Percentiles rank a stretch among this genome's conserved stretches.
Evolutionary conservation across 2,113 vertebrate species (phyloP).

Genomic region (Vulpes vulpes): DNA sequence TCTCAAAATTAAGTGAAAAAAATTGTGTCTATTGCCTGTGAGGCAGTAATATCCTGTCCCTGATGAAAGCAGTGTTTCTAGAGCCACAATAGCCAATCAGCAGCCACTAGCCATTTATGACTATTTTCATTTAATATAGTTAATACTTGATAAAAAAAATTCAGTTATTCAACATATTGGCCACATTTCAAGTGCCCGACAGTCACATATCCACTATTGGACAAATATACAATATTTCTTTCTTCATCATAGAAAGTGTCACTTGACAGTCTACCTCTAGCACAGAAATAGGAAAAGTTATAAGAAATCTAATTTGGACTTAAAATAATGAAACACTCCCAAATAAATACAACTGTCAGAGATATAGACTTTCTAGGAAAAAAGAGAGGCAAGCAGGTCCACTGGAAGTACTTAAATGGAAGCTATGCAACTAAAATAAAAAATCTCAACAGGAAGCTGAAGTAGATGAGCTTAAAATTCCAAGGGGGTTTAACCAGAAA

Average conservation of each 20-base stretch:
- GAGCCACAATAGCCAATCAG: background rate
- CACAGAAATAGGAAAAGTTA: background rate
- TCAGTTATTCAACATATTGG: background rate
- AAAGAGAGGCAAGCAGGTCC: background rate
- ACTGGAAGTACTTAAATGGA: background rate
- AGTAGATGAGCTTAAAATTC: conserved; percentile 41
- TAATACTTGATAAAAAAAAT: background rate
- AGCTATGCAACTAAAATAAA: background rate
- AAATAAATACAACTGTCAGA: background rate
- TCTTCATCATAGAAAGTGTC: background rate
- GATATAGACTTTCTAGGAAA: background rate
- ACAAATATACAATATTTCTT: background rate
- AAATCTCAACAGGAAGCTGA: background rate
- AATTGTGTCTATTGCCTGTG: background rate
- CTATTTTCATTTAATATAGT: background rate
- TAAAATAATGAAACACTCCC: background rate
- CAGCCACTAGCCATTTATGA: background rate
- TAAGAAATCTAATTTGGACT: background rate
- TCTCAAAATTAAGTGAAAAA: background rate
- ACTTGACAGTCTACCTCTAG: background rate
- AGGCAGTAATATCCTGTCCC: background rate
- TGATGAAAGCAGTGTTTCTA: background rate
- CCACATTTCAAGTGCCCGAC: background rate
- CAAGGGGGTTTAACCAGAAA: conserved; percentile 47
- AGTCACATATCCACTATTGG: background rate